Conservation (phyloP, 2,888 invertebrate species). For the Drosophila ustulata region DNA sequence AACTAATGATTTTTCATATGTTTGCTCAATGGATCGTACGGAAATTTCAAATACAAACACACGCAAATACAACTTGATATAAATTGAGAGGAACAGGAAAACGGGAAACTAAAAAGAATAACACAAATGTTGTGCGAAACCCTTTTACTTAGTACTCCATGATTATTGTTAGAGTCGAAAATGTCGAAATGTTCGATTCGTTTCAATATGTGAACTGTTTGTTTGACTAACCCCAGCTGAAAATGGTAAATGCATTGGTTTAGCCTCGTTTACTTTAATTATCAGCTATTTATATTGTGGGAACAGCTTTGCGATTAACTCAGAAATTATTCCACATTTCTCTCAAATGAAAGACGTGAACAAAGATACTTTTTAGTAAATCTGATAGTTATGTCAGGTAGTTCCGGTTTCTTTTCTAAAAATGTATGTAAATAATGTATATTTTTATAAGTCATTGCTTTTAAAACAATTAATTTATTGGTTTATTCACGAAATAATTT, state of each 20-base stretch:
- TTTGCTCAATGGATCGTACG: constrained; percentile 72
- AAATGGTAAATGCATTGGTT: constrained; percentile 15
- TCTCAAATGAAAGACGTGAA: no score
- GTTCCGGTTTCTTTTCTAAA: no score
- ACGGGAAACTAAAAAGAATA: constrained; percentile 12
- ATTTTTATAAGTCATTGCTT: no score
- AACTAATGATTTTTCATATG: constrained; percentile 82
- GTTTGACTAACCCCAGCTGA: constrained; percentile 11
- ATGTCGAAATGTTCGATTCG: constrained; percentile 2
- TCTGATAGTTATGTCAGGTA: no score
- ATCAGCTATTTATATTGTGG: constrained; percentile 4
- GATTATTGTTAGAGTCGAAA: constrained; percentile 20
- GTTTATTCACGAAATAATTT: no score
- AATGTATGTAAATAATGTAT: no score
- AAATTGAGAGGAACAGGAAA: constrained; percentile 38
- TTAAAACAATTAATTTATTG: no score
- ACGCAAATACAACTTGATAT: constrained; percentile 38
- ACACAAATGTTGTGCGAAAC: constrained; percentile 18
- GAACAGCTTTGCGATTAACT: constrained; percentile 18
- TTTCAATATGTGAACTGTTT: not conserved
- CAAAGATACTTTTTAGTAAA: no score
- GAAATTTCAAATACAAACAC: constrained; percentile 2
- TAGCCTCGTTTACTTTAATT: constrained; percentile 43
- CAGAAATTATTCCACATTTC: not conserved
- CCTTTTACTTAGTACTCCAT: constrained; percentile 14